Base-by-base conservation (phyloP, 2,113 vertebrate genomes). In the Strix aluco region DNA sequence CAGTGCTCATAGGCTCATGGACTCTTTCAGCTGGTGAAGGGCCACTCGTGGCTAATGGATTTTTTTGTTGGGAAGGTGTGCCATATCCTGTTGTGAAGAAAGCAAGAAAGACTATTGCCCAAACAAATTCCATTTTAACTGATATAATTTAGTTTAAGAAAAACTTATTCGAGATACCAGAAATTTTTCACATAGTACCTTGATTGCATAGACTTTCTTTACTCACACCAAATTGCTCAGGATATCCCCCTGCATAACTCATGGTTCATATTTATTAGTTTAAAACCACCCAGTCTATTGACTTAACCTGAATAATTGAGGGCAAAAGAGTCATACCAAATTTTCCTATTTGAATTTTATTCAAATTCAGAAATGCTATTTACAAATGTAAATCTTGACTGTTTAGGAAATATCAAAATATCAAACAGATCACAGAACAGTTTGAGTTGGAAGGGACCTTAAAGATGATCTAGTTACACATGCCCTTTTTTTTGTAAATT, bases 301-400 rank as follows among this genome's bases (percentile, higher is more conserved):
- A 70, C 15, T 77, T 81, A 78, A 89, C 26, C 44, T 67, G 38
- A 26, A n/a, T 51, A 90, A 73, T 0, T 49, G 13, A 91, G 26
- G 65, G 81, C 29, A 86, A 91, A 87, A 70, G 15, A 65, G 36
- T 72, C 59, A 80, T 21, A 46, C 13, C 11, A 91, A 78, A 78
- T 97, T 93, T 93, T 84, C 77, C 66, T 94, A 75, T 85, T 69
- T 91, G 47, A 89, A 91, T 97, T 95, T 77, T 90, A 96, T 73
- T 81, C 15, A 75, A 36, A 63, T 36, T 40, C 5, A 49, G 82
- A 87, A 46, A 21, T 77, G 13, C 5, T 61, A 49, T 62, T 67
- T 85, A 90, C 8, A 44, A 69, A 54, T 38, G 3, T 44, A 87
- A 75, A 51, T 44, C 42, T 54, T 74, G 11, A 66, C 42, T 49